These are phyloP conservation scores for Sarcophaga variegata DNA, from an alignment of 2,888 invertebrate species.

Conservation along the genomic window DNA sequence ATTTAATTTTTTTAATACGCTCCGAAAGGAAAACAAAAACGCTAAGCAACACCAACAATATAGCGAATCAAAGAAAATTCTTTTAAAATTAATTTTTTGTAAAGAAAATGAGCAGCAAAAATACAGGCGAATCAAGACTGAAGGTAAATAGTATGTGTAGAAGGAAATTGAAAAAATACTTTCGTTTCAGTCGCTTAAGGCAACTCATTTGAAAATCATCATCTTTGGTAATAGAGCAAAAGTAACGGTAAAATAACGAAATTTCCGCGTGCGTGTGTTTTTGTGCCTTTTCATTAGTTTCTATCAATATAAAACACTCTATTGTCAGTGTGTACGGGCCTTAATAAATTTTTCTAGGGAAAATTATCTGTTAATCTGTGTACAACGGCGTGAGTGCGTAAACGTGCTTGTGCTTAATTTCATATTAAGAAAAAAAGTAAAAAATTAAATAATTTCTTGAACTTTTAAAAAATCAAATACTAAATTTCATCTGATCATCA, in stretches of 20 bases:
- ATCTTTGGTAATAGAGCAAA: not conserved
- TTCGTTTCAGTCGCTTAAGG: conserved; percentile 48
- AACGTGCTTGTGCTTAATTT: conserved; percentile 7
- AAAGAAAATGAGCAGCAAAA: conserved; percentile 51
- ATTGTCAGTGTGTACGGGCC: conserved; percentile 4
- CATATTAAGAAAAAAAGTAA: no score
- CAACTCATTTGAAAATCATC: conserved; percentile 55
- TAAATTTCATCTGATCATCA: conserved; percentile 70
- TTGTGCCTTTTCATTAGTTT: not conserved
- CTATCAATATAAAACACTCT: not conserved
- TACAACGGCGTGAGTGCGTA: not conserved
- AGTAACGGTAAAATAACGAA: conserved; percentile 43
- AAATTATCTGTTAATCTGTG: not conserved
- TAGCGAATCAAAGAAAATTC: conserved; percentile 17
- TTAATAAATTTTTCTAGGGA: conserved; percentile 19
- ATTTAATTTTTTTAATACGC: not conserved
- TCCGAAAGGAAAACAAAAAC: not conserved
- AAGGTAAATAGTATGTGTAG: conserved; percentile 49
- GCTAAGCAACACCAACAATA: not conserved
- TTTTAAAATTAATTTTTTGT: not conserved
- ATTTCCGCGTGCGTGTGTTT: conserved; percentile 25
- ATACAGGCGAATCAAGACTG: conserved; percentile 34
- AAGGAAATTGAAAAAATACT: conserved; percentile 26
- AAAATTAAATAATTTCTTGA: conserved; percentile 43
- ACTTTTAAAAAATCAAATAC: conserved; percentile 58